A percentile compares a stretch with the other conserved stretches of the same genome.
Conservation (phyloP, 2,888 invertebrate species). For the Ochropacha duplaris region DNA sequence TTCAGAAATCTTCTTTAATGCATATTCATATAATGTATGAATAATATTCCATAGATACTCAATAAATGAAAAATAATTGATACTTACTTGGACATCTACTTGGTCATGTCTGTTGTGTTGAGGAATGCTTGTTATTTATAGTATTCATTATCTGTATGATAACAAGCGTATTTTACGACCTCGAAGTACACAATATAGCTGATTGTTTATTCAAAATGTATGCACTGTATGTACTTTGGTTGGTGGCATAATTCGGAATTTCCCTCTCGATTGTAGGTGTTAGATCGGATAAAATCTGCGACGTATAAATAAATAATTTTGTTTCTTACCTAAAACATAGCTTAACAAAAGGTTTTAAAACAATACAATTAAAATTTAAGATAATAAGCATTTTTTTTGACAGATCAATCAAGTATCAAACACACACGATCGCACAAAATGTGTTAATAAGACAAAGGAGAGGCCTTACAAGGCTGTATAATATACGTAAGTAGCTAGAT, state of each 20-base stretch:
- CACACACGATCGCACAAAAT: slow-evolving; percentile 24
- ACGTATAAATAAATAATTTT: neutral
- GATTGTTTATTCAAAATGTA: neutral
- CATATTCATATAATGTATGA: no score
- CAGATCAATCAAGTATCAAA: slow-evolving; percentile 54
- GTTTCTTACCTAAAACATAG: neutral
- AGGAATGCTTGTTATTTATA: neutral
- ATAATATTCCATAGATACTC: no score
- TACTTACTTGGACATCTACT: neutral
- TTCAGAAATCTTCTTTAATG: no score
- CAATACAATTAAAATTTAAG: neutral
- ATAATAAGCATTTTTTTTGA: neutral
- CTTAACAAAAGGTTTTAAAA: neutral
- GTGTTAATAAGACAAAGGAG: slow-evolving; percentile 65
- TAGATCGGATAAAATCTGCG: neutral
- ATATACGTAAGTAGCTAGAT: no score
- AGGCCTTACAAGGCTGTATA: slow-evolving; percentile 75
- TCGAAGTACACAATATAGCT: neutral
- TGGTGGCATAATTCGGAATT: neutral
- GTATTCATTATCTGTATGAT: neutral
- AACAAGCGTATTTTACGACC: neutral
- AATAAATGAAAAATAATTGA: neutral
- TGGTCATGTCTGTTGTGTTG: neutral
- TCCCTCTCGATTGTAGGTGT: neutral
- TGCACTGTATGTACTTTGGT: neutral